Evolutionary conservation across 2,888 invertebrate genomes (phyloP).

Genomic region (Acanthosepion pharaonis): DNA sequence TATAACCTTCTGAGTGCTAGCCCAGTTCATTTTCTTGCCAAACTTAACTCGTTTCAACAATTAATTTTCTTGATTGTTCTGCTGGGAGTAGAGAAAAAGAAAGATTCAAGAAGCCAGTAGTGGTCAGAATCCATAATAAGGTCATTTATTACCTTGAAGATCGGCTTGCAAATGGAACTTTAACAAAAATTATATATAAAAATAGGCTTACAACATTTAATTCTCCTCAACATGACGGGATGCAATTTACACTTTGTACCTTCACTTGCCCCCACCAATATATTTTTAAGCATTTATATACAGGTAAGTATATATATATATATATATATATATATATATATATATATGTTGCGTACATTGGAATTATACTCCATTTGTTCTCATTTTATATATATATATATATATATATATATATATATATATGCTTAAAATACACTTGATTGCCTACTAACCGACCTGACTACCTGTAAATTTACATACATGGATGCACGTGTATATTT

Average conservation of each 20-base stretch:
- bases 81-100: neutral
- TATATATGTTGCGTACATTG: neutral
- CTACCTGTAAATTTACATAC: neutral
- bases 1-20: neutral
- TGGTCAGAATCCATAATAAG: slow-evolving; percentile 33
- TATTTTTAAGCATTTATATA: neutral
- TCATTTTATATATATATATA: neutral
- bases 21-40: neutral
- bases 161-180: neutral
- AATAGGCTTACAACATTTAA: neutral
- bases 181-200: neutral
- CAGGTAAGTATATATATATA: neutral
- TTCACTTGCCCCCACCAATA: neutral
- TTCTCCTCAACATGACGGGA: neutral
- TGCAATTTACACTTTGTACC: neutral
- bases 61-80: slow-evolving; percentile 1
- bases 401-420: slow-evolving; percentile 16
- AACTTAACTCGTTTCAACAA: slow-evolving; percentile 11
- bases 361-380: too few relatives aligned
- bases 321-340: neutral
- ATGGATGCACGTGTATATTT: neutral
- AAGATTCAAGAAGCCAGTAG: neutral
- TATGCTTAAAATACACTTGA: neutral
- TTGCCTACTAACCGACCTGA: neutral
- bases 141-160: slow-evolving; percentile 9